Evolutionary conservation across 2,888 invertebrate species (phyloP).

Genomic region (Himalopsyche tibetana): DNA sequence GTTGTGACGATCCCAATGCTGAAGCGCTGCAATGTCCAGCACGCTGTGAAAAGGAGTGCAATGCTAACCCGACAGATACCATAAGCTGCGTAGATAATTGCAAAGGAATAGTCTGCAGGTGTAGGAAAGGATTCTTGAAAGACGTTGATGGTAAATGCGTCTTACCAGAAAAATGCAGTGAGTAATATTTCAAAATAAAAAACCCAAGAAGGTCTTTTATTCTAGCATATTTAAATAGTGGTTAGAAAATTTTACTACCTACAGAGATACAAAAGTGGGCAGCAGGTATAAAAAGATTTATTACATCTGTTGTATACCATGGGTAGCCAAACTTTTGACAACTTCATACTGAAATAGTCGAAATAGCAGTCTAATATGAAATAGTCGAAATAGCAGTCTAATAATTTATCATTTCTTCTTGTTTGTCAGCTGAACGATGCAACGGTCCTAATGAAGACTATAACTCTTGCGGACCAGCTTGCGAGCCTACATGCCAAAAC

Average conservation of each 20-base stretch:
- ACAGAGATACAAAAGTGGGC: too few species aligned
- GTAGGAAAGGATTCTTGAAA: background rate
- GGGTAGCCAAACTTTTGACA: too few species aligned
- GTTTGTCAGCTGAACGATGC: background rate
- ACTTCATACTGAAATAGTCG: too few species aligned
- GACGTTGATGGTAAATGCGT: background rate
- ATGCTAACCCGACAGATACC: background rate
- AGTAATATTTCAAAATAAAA: background rate
- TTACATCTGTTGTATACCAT: too few species aligned
- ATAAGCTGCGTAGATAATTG: background rate
- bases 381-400: too few species aligned
- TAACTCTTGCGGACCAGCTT: background rate
- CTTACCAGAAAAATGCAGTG: background rate
- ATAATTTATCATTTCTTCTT: background rate
- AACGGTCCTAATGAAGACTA: background rate
- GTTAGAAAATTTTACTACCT: too few species aligned
- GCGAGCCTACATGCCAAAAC: background rate
- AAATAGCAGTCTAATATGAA: too few species aligned
- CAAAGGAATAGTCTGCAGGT: conserved; percentile 24
- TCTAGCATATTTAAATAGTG: too few species aligned
- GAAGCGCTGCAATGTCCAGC: conserved; percentile 35
- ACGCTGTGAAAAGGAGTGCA: too few species aligned
- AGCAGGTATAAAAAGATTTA: too few species aligned
- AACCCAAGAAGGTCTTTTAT: too few species aligned
- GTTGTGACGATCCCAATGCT: conserved; percentile 54